A percentile compares a stretch with the other conserved stretches of the same genome.
Evolutionary conservation across 2,888 invertebrate genomes (phyloP).

Genomic region (Cantharis lateralis): DNA sequence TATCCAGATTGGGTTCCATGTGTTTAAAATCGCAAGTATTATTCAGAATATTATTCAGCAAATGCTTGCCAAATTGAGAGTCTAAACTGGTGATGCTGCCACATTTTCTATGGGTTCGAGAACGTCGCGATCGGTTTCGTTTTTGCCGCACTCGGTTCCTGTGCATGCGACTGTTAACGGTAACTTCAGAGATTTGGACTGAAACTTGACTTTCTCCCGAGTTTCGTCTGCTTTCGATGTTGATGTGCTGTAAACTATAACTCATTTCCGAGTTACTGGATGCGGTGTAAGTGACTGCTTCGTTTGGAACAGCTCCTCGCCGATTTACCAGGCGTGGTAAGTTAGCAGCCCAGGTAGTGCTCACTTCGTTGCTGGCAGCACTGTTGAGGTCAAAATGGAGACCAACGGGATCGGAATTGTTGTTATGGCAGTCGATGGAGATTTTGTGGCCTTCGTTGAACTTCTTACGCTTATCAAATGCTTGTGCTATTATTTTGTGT

Average conservation of each 20-base stretch:
- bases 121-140: conserved; percentile 23
- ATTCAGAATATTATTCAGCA: conserved; percentile 66
- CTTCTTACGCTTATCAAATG: conserved; percentile 85
- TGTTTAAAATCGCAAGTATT: conserved; percentile 60
- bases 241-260: conserved; percentile 79
- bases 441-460: conserved; percentile 82
- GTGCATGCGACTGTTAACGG: conserved; percentile 60
- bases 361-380: conserved; percentile 79
- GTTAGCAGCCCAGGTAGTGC: conserved; percentile 91
- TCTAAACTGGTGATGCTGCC: conserved; percentile 80
- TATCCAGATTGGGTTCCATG: conserved; percentile 62
- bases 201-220: conserved; percentile 88
- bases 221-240: conserved; percentile 84
- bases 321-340: conserved; percentile 84
- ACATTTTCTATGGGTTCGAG: conserved; percentile 38
- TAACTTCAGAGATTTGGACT: conserved; percentile 83
- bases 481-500: conserved; percentile 90
- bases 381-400: conserved; percentile 74
- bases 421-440: conserved; percentile 85
- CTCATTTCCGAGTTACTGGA: conserved; percentile 68
- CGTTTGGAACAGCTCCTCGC: conserved; percentile 78
- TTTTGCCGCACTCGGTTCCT: conserved; percentile 35
- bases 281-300: conserved; percentile 57
- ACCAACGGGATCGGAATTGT: conserved; percentile 85
- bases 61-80: conserved; percentile 75